Evolutionary conservation across 2,888 invertebrate genomes (phyloP).

Genomic region (Gastrophysa polygoni): DNA sequence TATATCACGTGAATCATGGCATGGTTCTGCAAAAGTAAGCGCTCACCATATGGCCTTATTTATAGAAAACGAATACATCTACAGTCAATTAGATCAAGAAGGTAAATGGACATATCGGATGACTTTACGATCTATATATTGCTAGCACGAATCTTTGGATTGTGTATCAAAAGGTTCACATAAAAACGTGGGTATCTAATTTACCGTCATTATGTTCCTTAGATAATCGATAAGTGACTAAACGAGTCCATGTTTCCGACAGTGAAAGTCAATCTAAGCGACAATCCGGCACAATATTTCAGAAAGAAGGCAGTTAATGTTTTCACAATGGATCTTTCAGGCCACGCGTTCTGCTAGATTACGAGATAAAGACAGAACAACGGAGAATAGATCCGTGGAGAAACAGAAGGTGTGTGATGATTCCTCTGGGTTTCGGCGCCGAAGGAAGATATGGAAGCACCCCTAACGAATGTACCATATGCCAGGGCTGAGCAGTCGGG

Average conservation of each 20-base stretch:
- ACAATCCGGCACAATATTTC: slow-evolving; percentile 20
- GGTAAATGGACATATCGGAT: slow-evolving; percentile 24
- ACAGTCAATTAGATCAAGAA: slow-evolving; percentile 32
- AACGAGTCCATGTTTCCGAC: slow-evolving; percentile 25
- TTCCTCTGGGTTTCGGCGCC: not conserved
- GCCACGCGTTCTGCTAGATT: not conserved
- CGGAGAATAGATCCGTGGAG: not conserved
- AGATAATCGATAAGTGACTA: slow-evolving; percentile 24
- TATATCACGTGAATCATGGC: slow-evolving; percentile 39
- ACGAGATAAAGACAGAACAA: not conserved
- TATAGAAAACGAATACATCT: slow-evolving; percentile 41
- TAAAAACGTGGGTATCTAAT: slow-evolving; percentile 13
- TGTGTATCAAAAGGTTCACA: not conserved
- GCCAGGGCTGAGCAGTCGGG: slow-evolving; percentile 18
- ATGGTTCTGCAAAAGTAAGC: slow-evolving; percentile 35
- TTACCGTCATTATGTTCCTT: slow-evolving; percentile 14
- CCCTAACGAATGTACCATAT: slow-evolving; percentile 39
- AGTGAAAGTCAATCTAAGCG: slow-evolving; percentile 25
- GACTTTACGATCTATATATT: slow-evolving; percentile 13
- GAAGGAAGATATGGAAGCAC: slow-evolving; percentile 24
- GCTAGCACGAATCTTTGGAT: not conserved
- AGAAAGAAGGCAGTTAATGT: slow-evolving; percentile 26
- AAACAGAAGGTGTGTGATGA: not conserved
- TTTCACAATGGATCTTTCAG: slow-evolving; percentile 16
- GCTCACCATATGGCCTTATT: slow-evolving; percentile 47